Evolutionary conservation across 2,113 vertebrate species (phyloP), one percentile per base, ranked within the genome.

Genomic region (Salvelinus sp.): DNA sequence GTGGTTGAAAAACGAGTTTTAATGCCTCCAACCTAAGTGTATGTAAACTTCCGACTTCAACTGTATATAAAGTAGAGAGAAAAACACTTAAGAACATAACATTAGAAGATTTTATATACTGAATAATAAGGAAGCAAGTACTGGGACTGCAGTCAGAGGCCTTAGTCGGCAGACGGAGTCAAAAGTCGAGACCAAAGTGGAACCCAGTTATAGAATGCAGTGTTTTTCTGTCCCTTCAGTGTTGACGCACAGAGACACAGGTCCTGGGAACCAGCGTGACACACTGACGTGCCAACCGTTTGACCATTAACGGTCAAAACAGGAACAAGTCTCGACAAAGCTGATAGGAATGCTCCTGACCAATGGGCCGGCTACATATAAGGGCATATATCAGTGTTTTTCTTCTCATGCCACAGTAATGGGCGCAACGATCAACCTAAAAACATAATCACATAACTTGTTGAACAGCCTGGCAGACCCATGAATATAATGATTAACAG

Each of bases 281-380:
- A 38, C 23, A 23, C 54, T 57, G 9, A 30, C 0, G 66, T 33
- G 30, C 9, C 4, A 38, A 18, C 63, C 4, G 7, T 54, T 9
- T 83, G 38, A 74, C 88, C 90, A 89, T 88, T 77, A 70, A 89
- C 74, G 83, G 90, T 77, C 85, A 89, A 28, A n/a, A 81, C 38
- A 58, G 69, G 71, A 62, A 76, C 62, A 16, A 2, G 71, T 10
- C 10, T 78, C 73, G 79, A 62, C 4, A 66, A 30, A 1, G 63
- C 25, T 1, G 13, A 27, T 28, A 71, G 78, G 74, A 87, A 86
- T 68, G 78, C 23, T 30, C 25, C n/a, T 47, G 28, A 2, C 4
- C 28, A 1, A 69, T 82, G 71, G 4, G 44, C 7, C 22, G 3
- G 12, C 38, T 44, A 63, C 79, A 72, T 76, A 75, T 70, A 80